Base-by-base conservation (phyloP, 2,797 vertebrate genomes). In the Platalea minor region DNA sequence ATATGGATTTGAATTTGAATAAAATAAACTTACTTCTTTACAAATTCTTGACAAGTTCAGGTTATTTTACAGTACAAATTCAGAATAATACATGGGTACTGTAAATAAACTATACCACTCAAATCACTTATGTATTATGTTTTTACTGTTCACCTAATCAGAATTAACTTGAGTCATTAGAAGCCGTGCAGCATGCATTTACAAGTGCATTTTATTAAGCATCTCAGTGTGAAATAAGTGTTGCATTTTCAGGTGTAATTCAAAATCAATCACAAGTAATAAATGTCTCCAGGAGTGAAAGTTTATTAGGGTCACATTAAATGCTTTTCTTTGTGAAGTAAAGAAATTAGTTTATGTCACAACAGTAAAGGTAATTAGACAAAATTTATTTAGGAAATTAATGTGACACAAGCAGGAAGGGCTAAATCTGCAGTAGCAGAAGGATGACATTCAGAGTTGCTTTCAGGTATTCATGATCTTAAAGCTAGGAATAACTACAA, bases 381-480 rank as follows among this genome's bases (percentile, higher is more conserved):
- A 78, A 83, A 83, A 91, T 67, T 93, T 91, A 41, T 87, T 91
- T 78, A 60, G 56, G 29, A 88, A 84, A 77, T 86, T 56, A 63
- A 39, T 75, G 26, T 89, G 37, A 76, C 60, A 69, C 17, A 69
- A 31, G 17, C 37, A 84, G 61, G 46, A 86, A 68, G 74, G 57
- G 45, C 65, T 91, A 75, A 85, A 85, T 92, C 37, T 89, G 64
- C 65, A 59, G 19, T 61, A 88, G 21, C 63, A 89, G 64, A 74
- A 93, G 57, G 41, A 39, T 60, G 37, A 70, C 37, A 85, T 93
- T 95, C 91, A 75, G 39, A 93, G 53, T 96, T 95, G 46, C 50
- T 91, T 93, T 93, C 75, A 76, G 64, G 53, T 97, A 72, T 86
- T 95, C 53, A 65, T 17, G 91, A 64, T 95, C 53, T 63, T 80